Conservation (phyloP, 2,888 invertebrate genomes). For the Phaonia tiefii region DNA sequence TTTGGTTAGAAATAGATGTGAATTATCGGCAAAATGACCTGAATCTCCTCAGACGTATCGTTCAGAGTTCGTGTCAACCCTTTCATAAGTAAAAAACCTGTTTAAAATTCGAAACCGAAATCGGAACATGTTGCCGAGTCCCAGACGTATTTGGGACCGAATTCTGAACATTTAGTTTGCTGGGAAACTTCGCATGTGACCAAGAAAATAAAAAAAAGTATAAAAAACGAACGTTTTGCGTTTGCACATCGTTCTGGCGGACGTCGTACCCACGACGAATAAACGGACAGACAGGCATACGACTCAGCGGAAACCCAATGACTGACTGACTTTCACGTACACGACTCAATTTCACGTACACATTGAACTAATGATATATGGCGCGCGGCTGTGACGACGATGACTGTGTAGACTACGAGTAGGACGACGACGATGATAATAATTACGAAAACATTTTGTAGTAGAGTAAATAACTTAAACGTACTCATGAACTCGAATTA, state of each 20-base stretch:
- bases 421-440: slow-evolving; percentile 8
- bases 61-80: no score
- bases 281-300: slow-evolving; percentile 36
- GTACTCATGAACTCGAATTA: slow-evolving; percentile 56
- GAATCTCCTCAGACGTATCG: no score
- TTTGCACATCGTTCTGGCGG: slow-evolving; percentile 51
- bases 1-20: no score
- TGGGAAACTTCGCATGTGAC: slow-evolving; percentile 26
- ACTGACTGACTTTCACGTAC: slow-evolving; percentile 41
- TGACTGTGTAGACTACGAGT: background rate
- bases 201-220: slow-evolving; percentile 46
- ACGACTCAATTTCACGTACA: no score
- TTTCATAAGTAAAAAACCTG: no score
- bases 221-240: slow-evolving; percentile 54
- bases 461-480: slow-evolving; percentile 47
- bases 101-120: no score
- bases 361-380: slow-evolving; percentile 50
- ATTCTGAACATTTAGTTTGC: no score
- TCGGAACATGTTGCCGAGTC: no score
- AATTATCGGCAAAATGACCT: no score
- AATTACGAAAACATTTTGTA: slow-evolving; percentile 39
- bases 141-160: no score
- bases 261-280: background rate
- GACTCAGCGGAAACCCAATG: slow-evolving; percentile 53
- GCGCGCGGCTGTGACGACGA: slow-evolving; percentile 23